Conservation (phyloP, 2,113 vertebrate genomes). For the Pogonocichla stellata region DNA sequence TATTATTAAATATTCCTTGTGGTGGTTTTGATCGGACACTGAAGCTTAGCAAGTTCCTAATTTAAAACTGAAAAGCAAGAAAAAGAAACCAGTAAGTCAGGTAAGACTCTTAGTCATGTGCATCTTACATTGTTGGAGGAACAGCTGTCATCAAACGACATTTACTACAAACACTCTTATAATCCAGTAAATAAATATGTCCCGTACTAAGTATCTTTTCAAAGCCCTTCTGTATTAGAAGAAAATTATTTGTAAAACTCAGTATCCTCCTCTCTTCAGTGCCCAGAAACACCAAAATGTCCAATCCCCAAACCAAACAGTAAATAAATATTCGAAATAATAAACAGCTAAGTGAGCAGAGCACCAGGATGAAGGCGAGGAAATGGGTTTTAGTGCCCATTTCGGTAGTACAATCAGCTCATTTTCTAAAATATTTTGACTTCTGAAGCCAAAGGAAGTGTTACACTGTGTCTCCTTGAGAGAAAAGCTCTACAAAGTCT, state of each 20-base stretch:
- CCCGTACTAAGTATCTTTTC: not conserved
- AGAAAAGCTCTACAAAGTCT: not conserved
- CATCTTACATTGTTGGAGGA: not conserved
- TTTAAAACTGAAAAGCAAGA: not conserved
- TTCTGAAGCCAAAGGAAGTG: not conserved
- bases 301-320: not conserved
- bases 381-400: not conserved
- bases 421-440: not conserved
- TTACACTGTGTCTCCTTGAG: not conserved
- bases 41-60: not conserved
- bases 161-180: not conserved
- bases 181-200: not conserved
- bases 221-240: not conserved
- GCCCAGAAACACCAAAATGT: not conserved
- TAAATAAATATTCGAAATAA: not conserved
- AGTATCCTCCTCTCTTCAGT: not conserved
- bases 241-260: not conserved
- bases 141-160: not conserved
- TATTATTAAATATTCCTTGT: not conserved
- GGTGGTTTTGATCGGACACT: not conserved
- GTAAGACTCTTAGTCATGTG: not conserved
- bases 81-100: constrained; percentile 8
- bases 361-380: not conserved
- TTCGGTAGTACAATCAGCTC: not conserved
- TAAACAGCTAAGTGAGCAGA: not conserved